A percentile compares a stretch with the other conserved stretches of the same genome.
These are phyloP conservation scores for Allygus modestus DNA, from an alignment of 2,888 invertebrate species.

Conservation along the genomic window DNA sequence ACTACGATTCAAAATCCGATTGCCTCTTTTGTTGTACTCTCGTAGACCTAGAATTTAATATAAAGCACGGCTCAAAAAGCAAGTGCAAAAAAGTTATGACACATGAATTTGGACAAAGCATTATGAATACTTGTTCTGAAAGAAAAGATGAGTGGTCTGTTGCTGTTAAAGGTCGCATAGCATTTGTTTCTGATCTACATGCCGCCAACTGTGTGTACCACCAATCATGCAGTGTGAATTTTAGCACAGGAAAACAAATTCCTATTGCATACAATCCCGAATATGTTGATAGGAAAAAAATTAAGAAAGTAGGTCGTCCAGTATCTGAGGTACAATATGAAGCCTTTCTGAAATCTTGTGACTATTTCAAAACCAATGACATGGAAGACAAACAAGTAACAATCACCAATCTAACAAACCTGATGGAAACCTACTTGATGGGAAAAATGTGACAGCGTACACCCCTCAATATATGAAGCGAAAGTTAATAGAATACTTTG, in stretches of 20 bases:
- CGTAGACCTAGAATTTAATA: neutral
- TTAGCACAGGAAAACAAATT: conserved; percentile 2
- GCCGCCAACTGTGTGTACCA: neutral
- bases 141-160: neutral
- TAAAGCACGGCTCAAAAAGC: neutral
- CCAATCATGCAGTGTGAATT: neutral
- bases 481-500: conserved; percentile 4
- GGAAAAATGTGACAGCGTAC: neutral
- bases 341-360: neutral
- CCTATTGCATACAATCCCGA: neutral
- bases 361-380: neutral
- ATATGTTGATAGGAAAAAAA: neutral
- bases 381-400: conserved; percentile 3
- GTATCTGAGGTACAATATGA: neutral
- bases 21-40: neutral
- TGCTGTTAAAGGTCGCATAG: conserved; percentile 5
- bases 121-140: neutral
- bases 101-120: neutral
- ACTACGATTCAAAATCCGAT: neutral
- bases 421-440: neutral
- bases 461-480: neutral
- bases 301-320: neutral
- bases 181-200: neutral
- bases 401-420: neutral
- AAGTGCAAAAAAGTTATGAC: neutral